phyloP scores from a whole-genome alignment of 1,140 invertebrate species.

The Pararge aegeria region DNA sequence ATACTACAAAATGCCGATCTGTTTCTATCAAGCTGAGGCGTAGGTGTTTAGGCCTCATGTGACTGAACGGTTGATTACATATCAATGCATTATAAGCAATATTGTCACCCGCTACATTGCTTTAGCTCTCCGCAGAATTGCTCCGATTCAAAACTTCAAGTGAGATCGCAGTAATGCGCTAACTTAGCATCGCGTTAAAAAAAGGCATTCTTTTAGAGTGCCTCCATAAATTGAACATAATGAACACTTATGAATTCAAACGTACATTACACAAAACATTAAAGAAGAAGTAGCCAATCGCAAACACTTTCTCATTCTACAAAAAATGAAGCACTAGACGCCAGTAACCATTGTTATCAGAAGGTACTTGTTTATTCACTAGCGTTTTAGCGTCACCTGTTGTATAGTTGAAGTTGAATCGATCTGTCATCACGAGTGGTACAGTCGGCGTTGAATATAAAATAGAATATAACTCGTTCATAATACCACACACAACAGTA shows the following conservation, averaged over 20 bases:
- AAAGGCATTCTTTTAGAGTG: background rate
- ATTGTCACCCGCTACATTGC: no score
- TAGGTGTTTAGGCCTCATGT: no score
- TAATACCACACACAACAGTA: no score
- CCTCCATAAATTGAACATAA: background rate
- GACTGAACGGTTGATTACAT: no score
- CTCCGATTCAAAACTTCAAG: no score
- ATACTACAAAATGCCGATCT: no score
- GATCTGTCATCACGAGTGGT: background rate
- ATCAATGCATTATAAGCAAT: no score
- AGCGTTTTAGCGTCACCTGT: background rate
- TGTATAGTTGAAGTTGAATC: background rate
- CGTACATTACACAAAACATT: background rate
- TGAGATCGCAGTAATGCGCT: no score
- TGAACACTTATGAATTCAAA: background rate
- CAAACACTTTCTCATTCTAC: background rate
- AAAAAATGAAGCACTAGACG: background rate
- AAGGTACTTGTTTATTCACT: slow-evolving; percentile 1
- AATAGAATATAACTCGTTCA: background rate
- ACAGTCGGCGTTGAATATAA: background rate
- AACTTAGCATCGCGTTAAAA: background rate
- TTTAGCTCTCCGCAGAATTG: no score
- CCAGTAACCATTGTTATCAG: background rate
- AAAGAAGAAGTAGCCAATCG: slow-evolving; percentile 1
- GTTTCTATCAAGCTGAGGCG: no score